Evolutionary conservation across 1,140 invertebrate genomes (phyloP).

Genomic region (Apis laboriosa): DNA sequence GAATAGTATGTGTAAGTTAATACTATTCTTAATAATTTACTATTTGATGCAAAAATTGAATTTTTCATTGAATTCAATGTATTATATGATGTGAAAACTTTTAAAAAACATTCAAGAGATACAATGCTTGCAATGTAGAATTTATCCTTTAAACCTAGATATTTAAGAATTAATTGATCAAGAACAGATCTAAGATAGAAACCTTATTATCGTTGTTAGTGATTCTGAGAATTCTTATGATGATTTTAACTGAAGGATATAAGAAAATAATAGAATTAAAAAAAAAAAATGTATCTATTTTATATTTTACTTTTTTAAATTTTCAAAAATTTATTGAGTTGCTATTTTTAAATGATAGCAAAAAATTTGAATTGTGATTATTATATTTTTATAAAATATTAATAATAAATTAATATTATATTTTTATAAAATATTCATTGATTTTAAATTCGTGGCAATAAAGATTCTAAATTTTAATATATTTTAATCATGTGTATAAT

Average conservation of each 20-base stretch:
- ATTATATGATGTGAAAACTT: conserved; percentile 11
- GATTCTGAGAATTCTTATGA: conserved; percentile 63
- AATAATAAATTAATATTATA: too few relatives aligned
- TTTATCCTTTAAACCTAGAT: conserved; percentile 54
- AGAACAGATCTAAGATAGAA: conserved; percentile 65
- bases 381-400: conserved; percentile 18
- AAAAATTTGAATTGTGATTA: conserved; percentile 5
- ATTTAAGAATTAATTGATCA: conserved; percentile 63
- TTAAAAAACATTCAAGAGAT: conserved; percentile 16
- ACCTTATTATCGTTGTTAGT: conserved; percentile 72
- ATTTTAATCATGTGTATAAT: conserved; percentile 10
- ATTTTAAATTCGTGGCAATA: conserved; percentile 28
- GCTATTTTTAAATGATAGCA: not conserved
- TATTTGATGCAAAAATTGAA: conserved; percentile 31
- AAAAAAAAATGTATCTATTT: not conserved
- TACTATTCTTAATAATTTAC: conserved; percentile 21
- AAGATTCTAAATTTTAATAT: conserved; percentile 29
- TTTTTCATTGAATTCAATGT: conserved; percentile 21
- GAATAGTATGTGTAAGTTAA: conserved; percentile 32
- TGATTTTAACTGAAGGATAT: conserved; percentile 65
- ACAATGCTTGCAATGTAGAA: conserved; percentile 46
- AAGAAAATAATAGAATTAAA: conserved; percentile 21
- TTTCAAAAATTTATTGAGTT: not conserved
- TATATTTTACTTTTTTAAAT: not conserved
- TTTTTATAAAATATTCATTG: not conserved